Percentiles rank a stretch among this genome's conserved stretches.
Evolutionary conservation across 1,140 invertebrate species (phyloP).

Genomic region (Rhagoletis zephyria): DNA sequence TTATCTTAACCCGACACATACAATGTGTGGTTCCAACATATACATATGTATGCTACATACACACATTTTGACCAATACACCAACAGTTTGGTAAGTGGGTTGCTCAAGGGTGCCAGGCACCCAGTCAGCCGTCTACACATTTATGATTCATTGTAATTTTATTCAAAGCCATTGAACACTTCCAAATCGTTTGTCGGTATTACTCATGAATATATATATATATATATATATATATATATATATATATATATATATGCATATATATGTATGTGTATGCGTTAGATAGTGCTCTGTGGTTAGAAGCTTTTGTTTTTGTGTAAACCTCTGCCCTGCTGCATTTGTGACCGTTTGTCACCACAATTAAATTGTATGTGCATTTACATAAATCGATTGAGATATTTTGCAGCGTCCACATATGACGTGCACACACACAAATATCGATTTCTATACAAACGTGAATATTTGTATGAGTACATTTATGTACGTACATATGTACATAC

Average conservation of each 20-base stretch:
- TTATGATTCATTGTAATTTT: conserved; percentile 53
- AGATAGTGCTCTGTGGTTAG: neutral
- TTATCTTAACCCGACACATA: neutral
- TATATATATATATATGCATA: neutral
- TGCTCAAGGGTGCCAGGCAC: neutral
- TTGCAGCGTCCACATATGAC: neutral
- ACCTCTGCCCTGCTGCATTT: neutral
- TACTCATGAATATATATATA: conserved; percentile 18
- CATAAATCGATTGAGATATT: conserved; percentile 42
- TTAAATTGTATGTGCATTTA: conserved; percentile 39
- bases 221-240: neutral
- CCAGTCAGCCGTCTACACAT: neutral
- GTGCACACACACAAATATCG: neutral
- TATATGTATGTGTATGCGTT: neutral
- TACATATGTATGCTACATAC: neutral
- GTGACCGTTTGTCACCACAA: conserved; percentile 39
- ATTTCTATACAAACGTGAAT: neutral
- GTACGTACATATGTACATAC: neutral
- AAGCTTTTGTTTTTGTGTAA: neutral
- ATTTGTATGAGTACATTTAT: neutral
- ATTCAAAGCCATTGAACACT: conserved; percentile 49
- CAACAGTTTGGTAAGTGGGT: neutral
- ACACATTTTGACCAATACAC: neutral
- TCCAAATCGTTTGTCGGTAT: conserved; percentile 49
- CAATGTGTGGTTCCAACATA: neutral